These are phyloP conservation scores for Philaethria dido DNA, from an alignment of 2,888 invertebrate species.

Conservation along the genomic window DNA sequence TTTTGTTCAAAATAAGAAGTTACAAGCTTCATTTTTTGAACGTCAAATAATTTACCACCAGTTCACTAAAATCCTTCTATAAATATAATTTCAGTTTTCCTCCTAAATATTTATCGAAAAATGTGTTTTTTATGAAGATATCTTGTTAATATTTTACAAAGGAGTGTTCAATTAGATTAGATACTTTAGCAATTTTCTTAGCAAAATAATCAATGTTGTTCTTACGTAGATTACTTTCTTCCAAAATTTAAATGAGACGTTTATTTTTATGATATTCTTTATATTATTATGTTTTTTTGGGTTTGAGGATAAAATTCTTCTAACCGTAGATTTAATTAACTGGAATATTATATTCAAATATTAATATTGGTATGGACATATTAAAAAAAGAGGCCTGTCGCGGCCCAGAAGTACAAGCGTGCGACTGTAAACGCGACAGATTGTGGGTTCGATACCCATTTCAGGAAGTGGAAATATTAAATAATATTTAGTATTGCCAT, in stretches of 20 bases:
- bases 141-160: conserved; percentile 16
- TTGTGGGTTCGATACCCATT: too few species aligned
- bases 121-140: neutral
- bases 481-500: too few species aligned
- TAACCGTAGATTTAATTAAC: conserved; percentile 3
- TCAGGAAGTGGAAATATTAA: too few species aligned
- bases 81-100: conserved; percentile 4
- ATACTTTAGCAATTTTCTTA: conserved; percentile 29
- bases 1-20: too few species aligned
- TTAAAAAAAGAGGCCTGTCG: too few species aligned
- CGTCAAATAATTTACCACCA: too few species aligned
- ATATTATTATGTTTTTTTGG: conserved; percentile 15
- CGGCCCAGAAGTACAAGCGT: too few species aligned
- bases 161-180: conserved; percentile 16
- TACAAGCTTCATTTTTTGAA: too few species aligned
- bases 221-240: conserved; percentile 38
- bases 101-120: conserved; percentile 3
- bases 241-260: conserved; percentile 34
- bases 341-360: neutral
- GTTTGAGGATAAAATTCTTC: neutral
- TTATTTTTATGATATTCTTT: conserved; percentile 32
- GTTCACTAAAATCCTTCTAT: too few species aligned
- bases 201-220: conserved; percentile 39
- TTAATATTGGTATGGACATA: too few species aligned
- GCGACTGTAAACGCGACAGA: too few species aligned